Base-by-base conservation (phyloP, 2,888 invertebrate species). In the Acronicta aceris region DNA sequence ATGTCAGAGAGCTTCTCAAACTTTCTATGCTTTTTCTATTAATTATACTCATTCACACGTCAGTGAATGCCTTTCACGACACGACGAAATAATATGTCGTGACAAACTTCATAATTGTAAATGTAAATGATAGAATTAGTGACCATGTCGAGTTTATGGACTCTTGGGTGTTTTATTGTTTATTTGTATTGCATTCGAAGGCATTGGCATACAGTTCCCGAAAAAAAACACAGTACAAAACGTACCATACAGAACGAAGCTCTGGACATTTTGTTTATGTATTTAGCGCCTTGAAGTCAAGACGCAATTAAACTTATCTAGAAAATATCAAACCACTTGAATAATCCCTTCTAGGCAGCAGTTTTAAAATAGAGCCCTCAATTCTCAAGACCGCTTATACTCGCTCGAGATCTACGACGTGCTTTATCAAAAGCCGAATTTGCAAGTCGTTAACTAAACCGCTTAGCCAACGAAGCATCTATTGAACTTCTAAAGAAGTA, bases 31-130 rank as follows among this genome's bases (percentile, higher is more conserved):
- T 62, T 74, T 71, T 62, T 63, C 58, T 67, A 71, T 53, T 72
- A 76, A 81, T 80, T 76, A 81, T 68, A 74, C 71, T 74, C 55
- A 73, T 83, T 81, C 75, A 79, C 80, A 81, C 66, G 52, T 76
- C 60, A 59, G 47, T 59, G 52, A 56, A 52, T 56, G 65, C 51
- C 63, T 74, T 74, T 65, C 69, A 64, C 62, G 59, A 61, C 21
- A 46, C 52, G 41, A 69, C 55, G 36, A 60, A 73, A 71, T 72
- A 76, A 71, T 68, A 59, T 65, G 66, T 72, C 62, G 72, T 59
- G 75, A 65, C 72, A 58, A 62, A 62, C 56, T 45, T 65, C 49
- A 62, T 64, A 65, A 74, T 57, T 71, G 47, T 59, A 52, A 30
- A 41, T 33, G 74, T 70, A 70, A 76, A 66, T 57, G 17, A 61